Conservation (phyloP, 1,140 invertebrate species). For the Drosophila tristis region DNA sequence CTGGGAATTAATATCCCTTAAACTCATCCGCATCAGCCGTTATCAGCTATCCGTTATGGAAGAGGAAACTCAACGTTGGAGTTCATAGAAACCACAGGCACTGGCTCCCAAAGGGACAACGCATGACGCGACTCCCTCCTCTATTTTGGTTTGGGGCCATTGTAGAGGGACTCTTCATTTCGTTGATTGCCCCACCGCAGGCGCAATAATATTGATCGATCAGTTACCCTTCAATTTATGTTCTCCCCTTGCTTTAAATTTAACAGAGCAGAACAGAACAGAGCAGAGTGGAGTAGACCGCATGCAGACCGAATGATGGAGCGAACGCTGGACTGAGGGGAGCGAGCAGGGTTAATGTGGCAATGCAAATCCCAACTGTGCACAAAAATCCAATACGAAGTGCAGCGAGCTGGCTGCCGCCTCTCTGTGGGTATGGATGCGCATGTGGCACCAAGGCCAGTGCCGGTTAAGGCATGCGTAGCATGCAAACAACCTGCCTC, state of each 20-base stretch:
- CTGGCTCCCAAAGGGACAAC: constrained; percentile 18
- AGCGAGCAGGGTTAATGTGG: constrained; percentile 14
- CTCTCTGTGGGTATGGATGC: constrained; percentile 9
- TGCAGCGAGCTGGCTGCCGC: constrained; percentile 13
- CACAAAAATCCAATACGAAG: constrained; percentile 55
- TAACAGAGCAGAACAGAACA: constrained; percentile 6
- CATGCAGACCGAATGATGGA: not conserved
- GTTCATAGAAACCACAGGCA: constrained; percentile 17
- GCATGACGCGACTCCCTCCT: constrained; percentile 14
- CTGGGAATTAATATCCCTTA: constrained; percentile 35
- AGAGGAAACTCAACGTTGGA: constrained; percentile 1
- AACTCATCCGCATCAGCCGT: not conserved
- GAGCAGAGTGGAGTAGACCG: too few species aligned
- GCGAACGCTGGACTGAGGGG: not conserved
- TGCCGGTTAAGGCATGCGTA: constrained; percentile 58
- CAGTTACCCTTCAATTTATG: constrained; percentile 48
- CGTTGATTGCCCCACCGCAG: constrained; percentile 52
- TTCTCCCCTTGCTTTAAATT: constrained; percentile 28
- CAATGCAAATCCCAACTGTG: constrained; percentile 52
- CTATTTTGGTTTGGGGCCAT: constrained; percentile 13
- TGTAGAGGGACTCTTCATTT: constrained; percentile 47
- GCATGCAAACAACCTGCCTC: constrained; percentile 55
- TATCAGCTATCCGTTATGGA: not conserved
- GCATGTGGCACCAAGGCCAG: constrained; percentile 37
- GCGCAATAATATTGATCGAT: constrained; percentile 62